Evolutionary conservation across 2,113 vertebrate genomes (phyloP), one percentile per base, ranked within the genome.

Genomic region (Amazona guildingii): DNA sequence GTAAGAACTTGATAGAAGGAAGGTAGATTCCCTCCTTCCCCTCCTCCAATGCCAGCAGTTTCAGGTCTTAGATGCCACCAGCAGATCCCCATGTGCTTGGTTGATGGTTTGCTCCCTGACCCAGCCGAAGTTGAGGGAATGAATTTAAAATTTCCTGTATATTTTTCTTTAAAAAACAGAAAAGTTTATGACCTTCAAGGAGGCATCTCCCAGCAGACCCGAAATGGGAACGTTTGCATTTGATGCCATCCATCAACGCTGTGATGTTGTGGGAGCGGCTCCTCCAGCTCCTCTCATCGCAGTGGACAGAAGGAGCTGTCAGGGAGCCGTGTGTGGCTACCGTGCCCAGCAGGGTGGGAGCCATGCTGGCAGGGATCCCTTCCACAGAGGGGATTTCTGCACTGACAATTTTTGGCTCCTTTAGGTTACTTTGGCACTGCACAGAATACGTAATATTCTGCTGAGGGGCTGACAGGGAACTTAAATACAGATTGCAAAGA

Each of bases 251-350:
- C 79, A 5, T 89, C 81, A 37, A 46, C 3, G 1, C 62, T 1
- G 2, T 3, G 20, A 28, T 64, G 17, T 15, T 0, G 2, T 14
- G 35, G 78, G 28, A 80, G 69, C 6, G 1, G 59, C 77, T 84
- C 41, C 55, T 21, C 10, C 67, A 17, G 61, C 68, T 48, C 54
- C 8, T 33, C 37, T 8, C 25, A 3, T 18, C 1, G 41, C 3
- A 8, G 70, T 41, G 91, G 89, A 43, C 89, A 79, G 94, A 73
- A 92, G 88, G 92, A 93, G 94, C 96, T 84, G 94, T 72, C 95
- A 79, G 84, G 86, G 87, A 92, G 76, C 93, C 2, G n/a, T 27
- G 35, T 21, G 86, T 6, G 79, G 92, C 82, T 24, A 33, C 57
- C 5, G 25, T 1, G 12, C 35, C 2, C 66, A 79, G 69, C 35